Evolutionary conservation across 1,140 invertebrate genomes (phyloP).

Genomic region (Pseudomyrmex dendroicus): DNA sequence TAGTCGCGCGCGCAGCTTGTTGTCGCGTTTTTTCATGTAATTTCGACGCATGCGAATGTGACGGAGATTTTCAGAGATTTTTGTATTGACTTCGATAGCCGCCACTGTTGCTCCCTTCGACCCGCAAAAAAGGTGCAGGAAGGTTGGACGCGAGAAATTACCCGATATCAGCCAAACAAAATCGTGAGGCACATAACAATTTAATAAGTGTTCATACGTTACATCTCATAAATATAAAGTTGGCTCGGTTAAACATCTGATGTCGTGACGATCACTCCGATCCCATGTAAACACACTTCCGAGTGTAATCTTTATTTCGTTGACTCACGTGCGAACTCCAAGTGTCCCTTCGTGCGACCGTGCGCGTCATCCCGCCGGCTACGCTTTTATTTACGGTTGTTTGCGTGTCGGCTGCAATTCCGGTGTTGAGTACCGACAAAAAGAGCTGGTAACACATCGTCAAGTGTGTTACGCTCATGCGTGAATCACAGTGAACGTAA

Average conservation of each 20-base stretch:
- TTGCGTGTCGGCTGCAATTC: conserved; percentile 62
- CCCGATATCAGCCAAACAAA: neutral
- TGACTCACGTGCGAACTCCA: conserved; percentile 43
- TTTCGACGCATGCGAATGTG: neutral
- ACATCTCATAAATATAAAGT: too few species aligned
- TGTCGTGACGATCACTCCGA: neutral
- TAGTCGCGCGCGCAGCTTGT: too few species aligned
- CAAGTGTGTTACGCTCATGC: conserved; percentile 49
- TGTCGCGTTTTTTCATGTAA: neutral
- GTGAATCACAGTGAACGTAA: conserved; percentile 36
- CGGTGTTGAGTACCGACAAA: conserved; percentile 44
- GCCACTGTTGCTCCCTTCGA: neutral
- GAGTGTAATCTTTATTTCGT: conserved; percentile 55
- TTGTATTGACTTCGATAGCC: neutral
- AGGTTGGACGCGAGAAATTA: neutral
- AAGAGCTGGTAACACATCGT: conserved; percentile 31
- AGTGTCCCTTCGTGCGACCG: neutral
- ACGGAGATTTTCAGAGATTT: neutral
- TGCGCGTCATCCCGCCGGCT: conserved; percentile 5
- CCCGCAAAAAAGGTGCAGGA: neutral
- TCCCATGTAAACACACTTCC: conserved; percentile 52
- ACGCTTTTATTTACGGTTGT: conserved; percentile 64
- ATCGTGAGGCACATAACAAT: conserved; percentile 5
- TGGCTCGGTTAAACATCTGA: neutral
- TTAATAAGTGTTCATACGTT: conserved; percentile 16